Evolutionary conservation across 1,140 invertebrate species (phyloP).

Genomic region (Drosophila punjabiensis): DNA sequence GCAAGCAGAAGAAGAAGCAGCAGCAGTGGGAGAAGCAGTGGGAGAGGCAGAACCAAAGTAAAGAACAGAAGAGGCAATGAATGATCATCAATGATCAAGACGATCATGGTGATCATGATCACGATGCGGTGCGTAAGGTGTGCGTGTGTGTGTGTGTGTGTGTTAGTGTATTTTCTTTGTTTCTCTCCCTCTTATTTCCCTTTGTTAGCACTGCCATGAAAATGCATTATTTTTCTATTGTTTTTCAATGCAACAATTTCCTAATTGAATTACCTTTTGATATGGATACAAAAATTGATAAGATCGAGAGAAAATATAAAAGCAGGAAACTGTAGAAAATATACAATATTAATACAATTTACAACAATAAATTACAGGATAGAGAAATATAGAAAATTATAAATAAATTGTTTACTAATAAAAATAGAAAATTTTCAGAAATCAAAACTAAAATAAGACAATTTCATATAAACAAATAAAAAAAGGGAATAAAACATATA

Average conservation of each 20-base stretch:
- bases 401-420: neutral
- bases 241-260: conserved; percentile 27
- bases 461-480: no score
- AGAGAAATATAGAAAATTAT: neutral
- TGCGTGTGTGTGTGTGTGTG: conserved; percentile 2
- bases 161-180: conserved; percentile 17
- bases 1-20: conserved; percentile 13
- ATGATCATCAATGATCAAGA: conserved; percentile 41
- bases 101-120: conserved; percentile 34
- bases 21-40: neutral
- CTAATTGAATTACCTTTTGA: conserved; percentile 66
- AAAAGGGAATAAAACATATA: no score
- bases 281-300: conserved; percentile 35
- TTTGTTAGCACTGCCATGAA: conserved; percentile 60
- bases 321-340: no score
- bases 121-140: conserved; percentile 35
- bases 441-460: neutral
- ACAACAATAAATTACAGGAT: neutral
- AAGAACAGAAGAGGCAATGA: conserved; percentile 4
- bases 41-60: conserved; percentile 18
- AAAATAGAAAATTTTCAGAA: neutral
- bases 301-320: neutral
- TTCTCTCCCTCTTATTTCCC: conserved; percentile 22
- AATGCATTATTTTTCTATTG: conserved; percentile 57
- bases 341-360: neutral